Evolutionary conservation across 92 coral and sea anemone genomes (phyloP), one percentile per base, ranked within the genome.

Genomic region (Pocillopora meandrina): DNA sequence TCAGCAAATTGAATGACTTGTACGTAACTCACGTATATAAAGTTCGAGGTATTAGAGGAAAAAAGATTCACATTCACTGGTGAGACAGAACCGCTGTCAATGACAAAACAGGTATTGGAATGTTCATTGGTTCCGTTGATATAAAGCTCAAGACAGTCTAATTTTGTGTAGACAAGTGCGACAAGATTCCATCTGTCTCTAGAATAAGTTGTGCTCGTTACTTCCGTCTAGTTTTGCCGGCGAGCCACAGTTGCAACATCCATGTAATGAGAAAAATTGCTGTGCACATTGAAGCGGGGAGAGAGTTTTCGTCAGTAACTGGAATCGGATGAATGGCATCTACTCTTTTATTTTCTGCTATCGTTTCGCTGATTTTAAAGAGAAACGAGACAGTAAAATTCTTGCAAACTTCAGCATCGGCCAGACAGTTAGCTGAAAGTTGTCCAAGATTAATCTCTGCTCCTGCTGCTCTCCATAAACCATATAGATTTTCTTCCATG

Each of bases 301-400:
- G 72, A 13, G 62, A 21, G 5, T n/a, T 12, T 12, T 59, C 82
- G 16, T 65, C 73, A 16, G 71, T 23, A 3, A 62, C 17, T 35
- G 82, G 71, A 59, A 65, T 36, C 36, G 62, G 82, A n/a, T 78
- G 72, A 35, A 78, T 64, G 4, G 65, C 16, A 14, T 78, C 58
- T 47, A 78, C 72, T 7, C 72, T 78, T 47, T 78, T 20, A 65
- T 78, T 78, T 63, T 64, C 82, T 36, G 82, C 33, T 12, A 78
- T 62, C 19, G 72, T 9, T 49, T 47, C 82, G 47, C 49, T 78
- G n/a, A 78, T 64, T 61, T 78, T 78, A 56, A 78, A 78, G 23
- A 78, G 47, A n/a, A 78, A 64, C 12, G 82, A 78, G 8, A 78
- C 82, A 16, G 82, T 64, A 65, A 78, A 78, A 60, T 78, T 78